Evolutionary conservation across 2,888 invertebrate species (phyloP), one percentile per base, ranked within the genome.

Genomic region (Eupithecia pulchellata): DNA sequence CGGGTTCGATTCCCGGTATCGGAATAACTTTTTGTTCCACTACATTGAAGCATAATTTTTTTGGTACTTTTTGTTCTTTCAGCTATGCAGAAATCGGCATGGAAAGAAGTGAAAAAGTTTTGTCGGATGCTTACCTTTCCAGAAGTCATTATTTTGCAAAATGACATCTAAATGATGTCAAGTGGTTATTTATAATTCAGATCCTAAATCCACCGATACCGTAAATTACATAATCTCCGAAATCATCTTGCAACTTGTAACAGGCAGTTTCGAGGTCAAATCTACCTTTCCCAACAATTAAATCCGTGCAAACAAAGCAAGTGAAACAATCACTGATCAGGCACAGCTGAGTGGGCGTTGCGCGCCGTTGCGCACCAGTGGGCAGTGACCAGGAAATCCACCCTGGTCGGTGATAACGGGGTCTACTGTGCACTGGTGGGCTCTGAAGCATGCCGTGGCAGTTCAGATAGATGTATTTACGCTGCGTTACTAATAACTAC

Each of bases 1-100:
- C 95, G 95, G 95, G 86, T 88, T 95, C 95, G 94, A 95, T 94
- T 95, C 94, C 94, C 95, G 95, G 95, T 95, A 95, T 91, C 92
- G 95, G 94, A 95, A 94, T 69, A 61, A 34, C 52, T 75, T 81
- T 68, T 71, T 71, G 52, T 20, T 11, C 11, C 39, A n/a, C n/a
- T 8, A 2, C 42, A 2, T 1, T 42, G 9, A 2, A 17, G 3
- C 17, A 14, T 39, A 17, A 39, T 39, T 39, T n/a, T n/a, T 17
- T 39, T n/a, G 1, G 17, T 39, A 3, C 5, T 5, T 5, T 1
- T 39, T 39, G 5, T 17, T 39, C 42, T 42, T 8, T n/a, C 2
- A 8, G 8, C n/a, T 2, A 42, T 42, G 42, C 42, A 8, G n/a
- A n/a, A 42, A 42, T 8, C 2, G 39, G 17, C 17, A n/a, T 20